A percentile compares a stretch with the other conserved stretches of the same genome.
Evolutionary conservation across 2,113 vertebrate species (phyloP).

Genomic region (Oplegnathus fasciatus): DNA sequence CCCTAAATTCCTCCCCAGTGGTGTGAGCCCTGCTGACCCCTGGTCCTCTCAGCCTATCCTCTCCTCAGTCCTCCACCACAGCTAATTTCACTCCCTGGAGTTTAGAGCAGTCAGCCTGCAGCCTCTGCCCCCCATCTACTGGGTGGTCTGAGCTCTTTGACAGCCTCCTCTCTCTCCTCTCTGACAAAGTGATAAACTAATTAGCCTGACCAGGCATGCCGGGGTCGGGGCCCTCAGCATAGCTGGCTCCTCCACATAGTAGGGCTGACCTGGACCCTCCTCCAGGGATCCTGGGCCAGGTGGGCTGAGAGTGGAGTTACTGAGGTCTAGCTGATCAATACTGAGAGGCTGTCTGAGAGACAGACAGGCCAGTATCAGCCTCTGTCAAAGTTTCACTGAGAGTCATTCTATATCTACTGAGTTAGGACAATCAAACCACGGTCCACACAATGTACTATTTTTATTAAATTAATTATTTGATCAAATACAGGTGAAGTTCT

Average conservation of each 20-base stretch:
- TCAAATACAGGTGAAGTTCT: neutral
- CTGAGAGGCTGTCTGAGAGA: slow-evolving; percentile 27
- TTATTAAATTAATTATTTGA: neutral
- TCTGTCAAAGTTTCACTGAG: slow-evolving; percentile 19
- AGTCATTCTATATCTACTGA: slow-evolving; percentile 7
- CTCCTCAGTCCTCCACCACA: slow-evolving; percentile 52
- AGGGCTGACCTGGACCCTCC: slow-evolving; percentile 39
- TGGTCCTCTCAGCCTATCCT: slow-evolving; percentile 65
- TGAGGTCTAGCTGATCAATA: slow-evolving; percentile 86
- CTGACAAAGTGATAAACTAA: slow-evolving; percentile 97
- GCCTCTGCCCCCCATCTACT: slow-evolving; percentile 64
- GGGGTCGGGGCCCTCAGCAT: slow-evolving; percentile 42
- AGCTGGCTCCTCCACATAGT: slow-evolving; percentile 6
- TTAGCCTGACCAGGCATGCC: slow-evolving; percentile 88
- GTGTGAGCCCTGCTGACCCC: slow-evolving; percentile 73
- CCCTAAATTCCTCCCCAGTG: slow-evolving; percentile 27
- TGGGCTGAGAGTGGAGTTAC: slow-evolving; percentile 37
- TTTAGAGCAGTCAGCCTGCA: slow-evolving; percentile 39
- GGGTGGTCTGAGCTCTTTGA: slow-evolving; percentile 82
- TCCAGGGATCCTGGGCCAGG: neutral
- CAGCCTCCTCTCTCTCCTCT: slow-evolving; percentile 90
- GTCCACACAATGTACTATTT: neutral
- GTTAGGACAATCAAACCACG: neutral
- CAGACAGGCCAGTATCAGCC: slow-evolving; percentile 1
- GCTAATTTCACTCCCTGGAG: slow-evolving; percentile 80